These are phyloP conservation scores for Tiliacea citrago DNA, from an alignment of 2,888 invertebrate genomes.

Conservation along the genomic window DNA sequence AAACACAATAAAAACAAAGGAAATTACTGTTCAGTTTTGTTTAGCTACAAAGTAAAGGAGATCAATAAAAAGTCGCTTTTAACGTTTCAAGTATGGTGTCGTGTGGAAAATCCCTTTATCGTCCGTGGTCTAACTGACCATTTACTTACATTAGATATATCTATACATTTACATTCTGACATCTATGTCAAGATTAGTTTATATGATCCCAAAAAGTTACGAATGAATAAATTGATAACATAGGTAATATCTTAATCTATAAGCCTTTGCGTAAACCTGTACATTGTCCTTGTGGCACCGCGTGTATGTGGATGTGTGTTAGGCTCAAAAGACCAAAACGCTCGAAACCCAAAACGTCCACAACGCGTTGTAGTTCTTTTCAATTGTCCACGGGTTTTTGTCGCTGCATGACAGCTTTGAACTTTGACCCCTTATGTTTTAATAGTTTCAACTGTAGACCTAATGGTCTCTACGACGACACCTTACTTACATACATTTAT, in stretches of 20 bases:
- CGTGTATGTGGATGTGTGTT: neutral
- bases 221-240: neutral
- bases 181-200: neutral
- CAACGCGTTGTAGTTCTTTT: neutral
- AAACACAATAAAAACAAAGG: slow-evolving; percentile 27
- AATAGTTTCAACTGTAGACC: neutral
- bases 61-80: slow-evolving; percentile 21
- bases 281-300: neutral
- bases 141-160: neutral
- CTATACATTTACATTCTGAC: neutral
- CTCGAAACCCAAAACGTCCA: neutral
- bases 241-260: neutral
- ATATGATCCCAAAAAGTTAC: neutral
- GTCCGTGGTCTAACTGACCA: neutral
- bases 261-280: neutral
- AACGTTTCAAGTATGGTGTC: neutral
- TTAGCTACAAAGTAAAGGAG: slow-evolving; percentile 2
- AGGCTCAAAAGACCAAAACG: neutral
- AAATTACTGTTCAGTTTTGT: slow-evolving; percentile 10
- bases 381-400: too few species aligned
- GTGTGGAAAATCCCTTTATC: slow-evolving; percentile 3
- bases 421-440: slow-evolving; percentile 16
- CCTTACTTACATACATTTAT: neutral
- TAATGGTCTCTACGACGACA: neutral
- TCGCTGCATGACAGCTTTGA: slow-evolving; percentile 7